These are phyloP conservation scores for Antitype chi DNA, from an alignment of 2,888 invertebrate genomes.

Conservation along the genomic window DNA sequence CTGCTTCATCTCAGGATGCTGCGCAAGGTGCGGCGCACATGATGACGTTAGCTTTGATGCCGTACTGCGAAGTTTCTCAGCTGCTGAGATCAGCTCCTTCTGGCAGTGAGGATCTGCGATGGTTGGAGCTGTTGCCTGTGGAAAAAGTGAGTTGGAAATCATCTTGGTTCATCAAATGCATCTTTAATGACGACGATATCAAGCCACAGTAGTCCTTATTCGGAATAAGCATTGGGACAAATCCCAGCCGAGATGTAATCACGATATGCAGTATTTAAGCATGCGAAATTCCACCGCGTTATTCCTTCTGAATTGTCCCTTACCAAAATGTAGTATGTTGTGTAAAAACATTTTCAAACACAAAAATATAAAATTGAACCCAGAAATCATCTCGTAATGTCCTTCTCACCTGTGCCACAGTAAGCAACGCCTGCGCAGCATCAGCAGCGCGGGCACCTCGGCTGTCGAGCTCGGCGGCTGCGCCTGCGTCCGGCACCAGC, in stretches of 20 bases:
- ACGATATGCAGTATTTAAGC: no score
- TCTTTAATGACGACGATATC: no score
- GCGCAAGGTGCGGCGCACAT: conserved; percentile 54
- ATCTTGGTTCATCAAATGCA: no score
- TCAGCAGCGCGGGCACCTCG: conserved; percentile 65
- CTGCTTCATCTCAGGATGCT: conserved; percentile 30
- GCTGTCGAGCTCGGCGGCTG: conserved; percentile 66
- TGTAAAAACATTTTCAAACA: no score
- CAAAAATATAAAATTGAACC: no score
- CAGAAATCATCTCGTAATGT: no score
- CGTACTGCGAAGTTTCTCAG: conserved; percentile 62
- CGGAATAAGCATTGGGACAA: no score
- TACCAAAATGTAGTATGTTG: no score
- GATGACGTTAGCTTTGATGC: conserved; percentile 62
- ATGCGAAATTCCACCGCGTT: no score
- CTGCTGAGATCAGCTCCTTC: conserved; percentile 59
- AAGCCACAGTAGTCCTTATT: no score
- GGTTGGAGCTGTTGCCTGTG: conserved; percentile 70
- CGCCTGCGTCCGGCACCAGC: conserved; percentile 45
- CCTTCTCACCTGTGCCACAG: conserved; percentile 59
- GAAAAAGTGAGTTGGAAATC: background rate
- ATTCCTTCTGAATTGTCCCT: no score
- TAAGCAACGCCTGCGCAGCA: conserved; percentile 69
- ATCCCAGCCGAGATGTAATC: no score
- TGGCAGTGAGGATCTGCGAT: conserved; percentile 69